These are phyloP conservation scores for Sebastes variabilis DNA, from an alignment of 2,797 vertebrate genomes.

Conservation along the genomic window DNA sequence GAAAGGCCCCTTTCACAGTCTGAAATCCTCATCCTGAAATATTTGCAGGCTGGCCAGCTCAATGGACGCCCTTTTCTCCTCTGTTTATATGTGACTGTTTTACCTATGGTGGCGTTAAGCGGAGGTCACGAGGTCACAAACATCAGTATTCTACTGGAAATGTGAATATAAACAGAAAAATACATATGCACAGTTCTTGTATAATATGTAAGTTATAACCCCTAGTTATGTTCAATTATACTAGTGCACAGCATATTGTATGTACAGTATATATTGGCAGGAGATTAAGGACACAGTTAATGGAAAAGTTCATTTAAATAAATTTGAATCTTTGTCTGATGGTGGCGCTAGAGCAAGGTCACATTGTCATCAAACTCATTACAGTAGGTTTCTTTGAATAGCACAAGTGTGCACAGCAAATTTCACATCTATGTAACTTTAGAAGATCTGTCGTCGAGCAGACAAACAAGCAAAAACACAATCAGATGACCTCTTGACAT, in stretches of 20 bases:
- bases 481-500: not conserved
- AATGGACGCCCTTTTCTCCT: not conserved
- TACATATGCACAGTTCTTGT: not conserved
- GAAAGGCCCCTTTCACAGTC: not conserved
- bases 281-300: not conserved
- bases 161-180: not conserved
- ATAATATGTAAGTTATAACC: not conserved
- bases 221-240: not conserved
- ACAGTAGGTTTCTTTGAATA: not conserved
- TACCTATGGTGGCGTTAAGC: conserved; percentile 9
- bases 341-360: conserved; percentile 6
- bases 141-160: not conserved
- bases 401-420: not conserved
- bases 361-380: not conserved
- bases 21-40: not conserved
- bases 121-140: not conserved
- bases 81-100: not conserved
- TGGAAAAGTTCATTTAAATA: not conserved
- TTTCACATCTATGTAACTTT: not conserved
- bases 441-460: not conserved
- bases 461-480: conserved; percentile 1
- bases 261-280: not conserved
- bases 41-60: not conserved
- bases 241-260: not conserved
- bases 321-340: not conserved